Evolutionary conservation across 2,113 vertebrate genomes (phyloP).

Genomic region (Ceyx cyanopectus): DNA sequence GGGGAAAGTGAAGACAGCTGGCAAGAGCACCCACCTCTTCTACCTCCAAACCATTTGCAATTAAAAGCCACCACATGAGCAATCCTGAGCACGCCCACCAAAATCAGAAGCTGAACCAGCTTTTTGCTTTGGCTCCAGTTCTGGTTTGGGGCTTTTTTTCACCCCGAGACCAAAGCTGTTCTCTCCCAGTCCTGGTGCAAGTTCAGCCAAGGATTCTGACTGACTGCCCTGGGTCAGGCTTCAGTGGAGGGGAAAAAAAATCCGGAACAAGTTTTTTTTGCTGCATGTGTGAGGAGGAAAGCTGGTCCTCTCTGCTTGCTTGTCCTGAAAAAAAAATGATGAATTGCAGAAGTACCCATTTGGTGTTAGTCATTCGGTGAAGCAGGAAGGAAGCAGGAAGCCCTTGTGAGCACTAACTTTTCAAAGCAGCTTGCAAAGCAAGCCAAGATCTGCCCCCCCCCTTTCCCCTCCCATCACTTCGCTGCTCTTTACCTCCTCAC

Average conservation of each 20-base stretch:
- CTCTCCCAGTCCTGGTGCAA: background rate
- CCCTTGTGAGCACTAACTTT: constrained; percentile 52
- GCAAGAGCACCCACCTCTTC: background rate
- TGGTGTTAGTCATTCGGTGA: constrained; percentile 45
- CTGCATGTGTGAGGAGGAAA: background rate
- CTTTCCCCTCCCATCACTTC: background rate
- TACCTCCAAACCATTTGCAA: background rate
- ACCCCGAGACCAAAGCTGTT: background rate
- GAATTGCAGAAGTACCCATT: constrained; percentile 68
- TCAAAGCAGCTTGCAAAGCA: constrained; percentile 46
- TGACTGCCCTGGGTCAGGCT: background rate
- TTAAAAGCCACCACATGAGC: background rate
- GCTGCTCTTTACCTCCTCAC: background rate
- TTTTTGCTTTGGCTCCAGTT: background rate
- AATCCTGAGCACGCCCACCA: background rate
- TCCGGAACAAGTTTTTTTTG: constrained; percentile 1
- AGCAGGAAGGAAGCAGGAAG: constrained; percentile 61
- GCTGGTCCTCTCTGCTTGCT: background rate
- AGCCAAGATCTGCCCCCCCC: background rate
- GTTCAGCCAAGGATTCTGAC: background rate
- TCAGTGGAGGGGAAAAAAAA: background rate
- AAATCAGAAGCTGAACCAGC: background rate
- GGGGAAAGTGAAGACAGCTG: background rate
- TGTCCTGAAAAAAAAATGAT: background rate
- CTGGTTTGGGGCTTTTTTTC: background rate